Base-by-base conservation (phyloP, 2,888 invertebrate species). In the Ochropleura leucogaster region DNA sequence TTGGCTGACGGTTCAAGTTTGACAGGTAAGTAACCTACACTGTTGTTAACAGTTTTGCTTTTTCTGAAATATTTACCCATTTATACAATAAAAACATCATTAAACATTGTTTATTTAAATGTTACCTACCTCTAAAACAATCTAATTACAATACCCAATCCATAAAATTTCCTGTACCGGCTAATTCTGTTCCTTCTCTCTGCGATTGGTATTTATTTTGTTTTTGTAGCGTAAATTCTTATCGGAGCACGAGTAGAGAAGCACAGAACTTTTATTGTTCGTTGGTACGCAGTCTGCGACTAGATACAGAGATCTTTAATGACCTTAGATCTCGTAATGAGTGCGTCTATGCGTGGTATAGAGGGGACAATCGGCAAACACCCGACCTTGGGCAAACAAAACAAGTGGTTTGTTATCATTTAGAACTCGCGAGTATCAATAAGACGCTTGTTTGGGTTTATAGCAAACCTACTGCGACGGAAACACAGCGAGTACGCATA, bases 331-430 rank as follows among this genome's bases (percentile, higher is more conserved):
- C 84, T 71, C 30, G 0, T 74, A 84, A 64, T 81, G 72, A 74
- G 59, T 57, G 60, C 59, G 53, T 65, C 57, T 74, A 60, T 55
- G 47, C 12, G 44, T 69, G 51, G 66, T 74, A 4, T 20, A 53
- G 1, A 42, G 47, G n/a, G 68, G 78, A 73, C 78, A 74, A 57
- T 71, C 79, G 40, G 20, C 20, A 79, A 71, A 77, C 68, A 63
- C 46, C 57, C 69, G 77, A 65, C 79, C 84, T 85, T 79, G 77
- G 46, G 44, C 42, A 59, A 68, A 83, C n/a, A n/a, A n/a, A n/a
- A n/a, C 71, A 77, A 83, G 82, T 66, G 70, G 65, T 59, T 76
- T 73, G 71, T 85, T 84, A 85, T 79, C 85, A 49, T 64, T 40
- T 12, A 51, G 63, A 79, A 12, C 46, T 51, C 46, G 9, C 44